Evolutionary conservation across 2,113 vertebrate species (phyloP).

Genomic region (Rhegmatorhina hoffmannsi): DNA sequence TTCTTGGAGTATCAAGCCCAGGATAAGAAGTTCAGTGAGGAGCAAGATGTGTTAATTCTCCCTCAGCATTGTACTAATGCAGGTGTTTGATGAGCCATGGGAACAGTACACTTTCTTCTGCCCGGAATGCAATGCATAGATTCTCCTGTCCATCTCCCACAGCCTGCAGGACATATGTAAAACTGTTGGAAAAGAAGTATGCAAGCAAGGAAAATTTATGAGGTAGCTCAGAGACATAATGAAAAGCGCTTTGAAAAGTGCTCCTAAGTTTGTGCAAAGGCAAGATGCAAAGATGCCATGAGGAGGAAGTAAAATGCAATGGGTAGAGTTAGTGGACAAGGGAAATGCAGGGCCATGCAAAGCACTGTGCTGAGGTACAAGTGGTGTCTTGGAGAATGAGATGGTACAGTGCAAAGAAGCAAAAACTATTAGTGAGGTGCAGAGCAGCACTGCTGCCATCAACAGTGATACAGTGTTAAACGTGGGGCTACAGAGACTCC

Average conservation of each 20-base stretch:
- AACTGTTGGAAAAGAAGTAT: neutral
- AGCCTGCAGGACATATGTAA: neutral
- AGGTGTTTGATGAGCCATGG: neutral
- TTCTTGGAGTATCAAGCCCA: neutral
- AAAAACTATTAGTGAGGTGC: neutral
- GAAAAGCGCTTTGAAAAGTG: neutral
- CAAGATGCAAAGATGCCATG: neutral
- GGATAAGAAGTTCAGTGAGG: neutral
- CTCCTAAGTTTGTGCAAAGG: neutral
- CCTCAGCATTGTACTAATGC: neutral
- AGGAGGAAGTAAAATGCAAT: neutral
- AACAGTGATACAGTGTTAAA: neutral
- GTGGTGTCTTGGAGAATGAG: neutral
- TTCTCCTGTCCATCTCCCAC: neutral
- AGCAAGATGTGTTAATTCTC: neutral
- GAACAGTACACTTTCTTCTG: neutral
- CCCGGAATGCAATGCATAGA: accelerated
- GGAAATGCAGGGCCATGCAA: neutral
- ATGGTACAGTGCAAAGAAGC: neutral
- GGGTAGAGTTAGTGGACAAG: neutral
- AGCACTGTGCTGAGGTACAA: neutral
- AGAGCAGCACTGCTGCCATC: neutral
- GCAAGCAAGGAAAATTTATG: neutral
- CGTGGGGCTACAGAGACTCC: neutral
- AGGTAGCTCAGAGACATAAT: neutral